Percentiles rank a stretch among this genome's conserved stretches.
These are phyloP conservation scores for Dugesia japonica DNA, from an alignment of 2,888 invertebrate genomes.

Conservation along the genomic window DNA sequence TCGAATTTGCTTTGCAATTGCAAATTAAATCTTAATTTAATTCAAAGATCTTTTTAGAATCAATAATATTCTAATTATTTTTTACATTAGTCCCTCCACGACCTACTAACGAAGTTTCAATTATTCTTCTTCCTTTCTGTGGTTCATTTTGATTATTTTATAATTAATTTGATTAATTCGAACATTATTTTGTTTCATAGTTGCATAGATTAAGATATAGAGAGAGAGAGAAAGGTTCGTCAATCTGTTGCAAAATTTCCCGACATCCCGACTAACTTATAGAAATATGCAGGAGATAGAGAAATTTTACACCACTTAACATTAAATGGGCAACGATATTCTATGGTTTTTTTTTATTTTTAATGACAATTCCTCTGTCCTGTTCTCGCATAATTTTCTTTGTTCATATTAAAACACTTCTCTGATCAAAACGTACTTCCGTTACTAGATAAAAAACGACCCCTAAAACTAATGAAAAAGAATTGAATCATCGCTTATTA, in stretches of 20 bases:
- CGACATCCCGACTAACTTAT: background rate
- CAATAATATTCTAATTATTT: slow-evolving; percentile 16
- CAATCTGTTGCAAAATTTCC: background rate
- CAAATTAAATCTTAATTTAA: slow-evolving; percentile 9
- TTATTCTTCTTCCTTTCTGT: slow-evolving; percentile 20
- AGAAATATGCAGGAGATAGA: background rate
- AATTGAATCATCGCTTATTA: background rate
- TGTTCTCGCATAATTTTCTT: background rate
- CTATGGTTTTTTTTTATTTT: background rate
- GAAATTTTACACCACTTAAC: slow-evolving; percentile 13
- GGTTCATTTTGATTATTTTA: slow-evolving; percentile 9
- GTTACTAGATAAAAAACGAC: slow-evolving; percentile 15
- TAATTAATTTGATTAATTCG: background rate
- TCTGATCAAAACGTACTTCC: slow-evolving; percentile 20
- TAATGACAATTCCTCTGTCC: slow-evolving; percentile 10
- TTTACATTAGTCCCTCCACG: slow-evolving; percentile 11
- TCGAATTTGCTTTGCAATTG: background rate
- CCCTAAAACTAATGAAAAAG: background rate
- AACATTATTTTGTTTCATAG: background rate
- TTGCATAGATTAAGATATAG: background rate
- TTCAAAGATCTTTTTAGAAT: slow-evolving; percentile 6
- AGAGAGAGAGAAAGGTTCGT: background rate
- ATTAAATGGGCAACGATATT: background rate
- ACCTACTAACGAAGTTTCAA: slow-evolving; percentile 16
- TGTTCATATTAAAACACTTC: slow-evolving; percentile 20